Base-by-base conservation (phyloP, 2,797 vertebrate genomes). In the Acanthornis magna region DNA sequence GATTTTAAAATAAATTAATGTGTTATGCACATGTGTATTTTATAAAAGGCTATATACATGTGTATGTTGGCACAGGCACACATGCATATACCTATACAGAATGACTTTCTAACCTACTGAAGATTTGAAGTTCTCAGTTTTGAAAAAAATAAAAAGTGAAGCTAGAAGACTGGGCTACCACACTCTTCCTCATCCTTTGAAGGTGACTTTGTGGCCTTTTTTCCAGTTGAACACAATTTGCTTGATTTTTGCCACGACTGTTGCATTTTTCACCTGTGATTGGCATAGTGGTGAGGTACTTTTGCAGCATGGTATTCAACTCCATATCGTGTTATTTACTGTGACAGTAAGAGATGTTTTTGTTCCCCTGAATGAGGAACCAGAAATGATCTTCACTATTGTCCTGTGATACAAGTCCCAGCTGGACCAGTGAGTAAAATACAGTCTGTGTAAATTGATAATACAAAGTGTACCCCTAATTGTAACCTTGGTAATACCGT, bases 401-500 rank as follows among this genome's bases (percentile, higher is more conserved):
- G 20, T 65, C 26, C 25, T 45, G 4, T 57, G 47, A 53, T 38
- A 26, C 5, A 65, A 19, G 15, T 76, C 34, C 67, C 9, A 66
- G 11, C 9, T 93, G 63, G 32, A 66, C 63, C 51, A 26, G 25
- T 53, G 38, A 85, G n/a, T 43, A 83, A 76, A 95, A 55, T 5
- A 45, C 79, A 85, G 79, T 60, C 78, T 67, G 51, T 94, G 38
- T 83, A 75, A 88, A 20, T 43, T 61, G 26, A 50, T 66, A 14
- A 23, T 50, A 57, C 22, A 87, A 83, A 51, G 17, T 63, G 7
- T 58, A 61, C 57, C 71, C 71, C 25, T 86, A 81, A 75, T 68
- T 72, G 17, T n/a, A 90, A 62, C 53, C 62, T 81, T 90, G 43
- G 19, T 78, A 93, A 53, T 30, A 36, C 9, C 4, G 1, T 12